Conservation (phyloP, 1,140 invertebrate genomes). For the Trachymyrmex septentrionalis region DNA sequence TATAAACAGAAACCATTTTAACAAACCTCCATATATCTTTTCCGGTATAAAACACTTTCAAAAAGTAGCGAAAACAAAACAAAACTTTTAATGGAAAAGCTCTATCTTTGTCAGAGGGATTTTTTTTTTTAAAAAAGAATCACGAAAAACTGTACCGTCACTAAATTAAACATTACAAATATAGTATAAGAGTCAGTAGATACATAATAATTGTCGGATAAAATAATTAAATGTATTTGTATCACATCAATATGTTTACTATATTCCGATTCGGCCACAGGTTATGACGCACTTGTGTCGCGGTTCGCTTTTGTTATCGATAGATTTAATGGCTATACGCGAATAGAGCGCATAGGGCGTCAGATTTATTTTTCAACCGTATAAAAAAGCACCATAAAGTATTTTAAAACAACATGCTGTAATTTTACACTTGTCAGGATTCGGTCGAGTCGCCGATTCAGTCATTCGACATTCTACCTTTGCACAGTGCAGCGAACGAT, state of each 20-base stretch:
- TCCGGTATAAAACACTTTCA: background rate
- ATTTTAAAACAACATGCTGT: conserved; percentile 53
- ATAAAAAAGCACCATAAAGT: background rate
- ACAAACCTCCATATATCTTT: background rate
- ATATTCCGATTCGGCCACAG: background rate
- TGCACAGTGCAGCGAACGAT: background rate
- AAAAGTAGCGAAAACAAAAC: background rate
- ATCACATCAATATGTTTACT: conserved; percentile 14
- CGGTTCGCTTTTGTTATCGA: conserved; percentile 24
- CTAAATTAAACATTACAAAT: background rate
- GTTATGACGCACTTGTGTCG: background rate
- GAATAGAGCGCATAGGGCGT: background rate
- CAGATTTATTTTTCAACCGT: conserved; percentile 25
- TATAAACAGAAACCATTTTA: conserved; percentile 10
- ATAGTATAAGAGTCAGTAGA: background rate
- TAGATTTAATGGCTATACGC: conserved; percentile 14
- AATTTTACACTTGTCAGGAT: conserved; percentile 57
- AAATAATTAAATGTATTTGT: conserved; percentile 2
- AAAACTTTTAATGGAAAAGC: background rate
- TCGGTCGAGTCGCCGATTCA: background rate
- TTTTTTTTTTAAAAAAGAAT: background rate
- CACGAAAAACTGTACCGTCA: background rate
- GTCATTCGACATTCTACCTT: conserved; percentile 35
- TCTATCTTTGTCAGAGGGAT: background rate
- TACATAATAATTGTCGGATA: background rate